Evolutionary conservation across 2,797 vertebrate species (phyloP).

Genomic region (Amblyraja radiata): DNA sequence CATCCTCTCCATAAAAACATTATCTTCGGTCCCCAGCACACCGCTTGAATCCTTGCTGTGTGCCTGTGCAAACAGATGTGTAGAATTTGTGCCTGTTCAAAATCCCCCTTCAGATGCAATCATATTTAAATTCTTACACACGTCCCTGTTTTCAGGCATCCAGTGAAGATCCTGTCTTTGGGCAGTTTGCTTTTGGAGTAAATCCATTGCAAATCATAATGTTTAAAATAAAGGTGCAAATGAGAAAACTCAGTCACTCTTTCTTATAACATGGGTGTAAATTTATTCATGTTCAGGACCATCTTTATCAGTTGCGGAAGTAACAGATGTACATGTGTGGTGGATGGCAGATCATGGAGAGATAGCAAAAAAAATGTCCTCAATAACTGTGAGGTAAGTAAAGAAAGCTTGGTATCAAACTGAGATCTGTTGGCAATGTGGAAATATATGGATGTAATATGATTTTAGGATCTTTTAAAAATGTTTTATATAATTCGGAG

Average conservation of each 20-base stretch:
- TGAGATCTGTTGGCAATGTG: not conserved
- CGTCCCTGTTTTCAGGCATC: not conserved
- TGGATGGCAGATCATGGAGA: not conserved
- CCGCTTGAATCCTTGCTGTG: too few relatives aligned
- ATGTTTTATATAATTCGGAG: not conserved
- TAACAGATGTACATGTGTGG: constrained; percentile 23
- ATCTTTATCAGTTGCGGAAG: constrained; percentile 1
- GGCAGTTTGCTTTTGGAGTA: not conserved
- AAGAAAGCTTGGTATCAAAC: not conserved
- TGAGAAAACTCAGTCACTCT: constrained; percentile 21
- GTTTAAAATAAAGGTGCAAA: constrained; percentile 26
- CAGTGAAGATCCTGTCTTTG: not conserved
- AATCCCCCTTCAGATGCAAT: too few relatives aligned
- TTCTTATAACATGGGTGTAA: constrained; percentile 10
- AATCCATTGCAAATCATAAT: not conserved
- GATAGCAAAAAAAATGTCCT: not conserved
- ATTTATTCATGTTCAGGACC: constrained; percentile 26
- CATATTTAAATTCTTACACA: too few relatives aligned
- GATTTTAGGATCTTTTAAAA: not conserved
- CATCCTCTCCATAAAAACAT: too few relatives aligned
- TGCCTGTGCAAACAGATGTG: too few relatives aligned
- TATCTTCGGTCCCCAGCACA: too few relatives aligned
- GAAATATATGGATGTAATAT: not conserved
- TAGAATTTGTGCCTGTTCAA: too few relatives aligned
- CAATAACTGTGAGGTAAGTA: not conserved